Evolutionary conservation across 2,888 invertebrate species (phyloP), one percentile per base, ranked within the genome.

Genomic region (Tigriopus californicus): DNA sequence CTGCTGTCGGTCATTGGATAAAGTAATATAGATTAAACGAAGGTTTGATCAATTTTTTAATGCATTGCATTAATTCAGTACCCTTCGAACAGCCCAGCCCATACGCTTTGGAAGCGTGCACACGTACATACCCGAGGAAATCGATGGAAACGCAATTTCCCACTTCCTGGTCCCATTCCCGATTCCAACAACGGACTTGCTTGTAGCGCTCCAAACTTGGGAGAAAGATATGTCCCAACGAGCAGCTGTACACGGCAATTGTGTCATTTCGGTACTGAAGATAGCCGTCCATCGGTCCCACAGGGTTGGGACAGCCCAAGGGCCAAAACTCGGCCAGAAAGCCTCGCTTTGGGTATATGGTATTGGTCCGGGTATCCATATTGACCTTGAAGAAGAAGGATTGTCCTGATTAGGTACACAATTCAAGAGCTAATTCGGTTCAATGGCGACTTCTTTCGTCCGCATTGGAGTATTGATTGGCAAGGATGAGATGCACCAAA

Each of bases 321-420:
- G 52, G 52, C 52, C 52, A 51, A 24, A 24, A 51, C 24, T 51
- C 52, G 15, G 52, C 52, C 13, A 51, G 22, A 51, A 51, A 15
- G 15, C 52, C 52, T 15, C 52, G 52, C 15, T 25, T 20, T 10
- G 52, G 25, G 24, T 22, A 25, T 12, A 51, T 51, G 8, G 22
- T 15, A 15, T 25, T 3, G 4, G 22, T 25, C 22, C 25, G 15
- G 10, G 18, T 51, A 15, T 51, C 24, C 22, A 51, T 22, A 11
- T 8, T 20, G 13, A 51, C 33, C 52, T 51, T 15, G 22, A 51
- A 22, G 12, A 1, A 51, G 44, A 18, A 51, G 15, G 33, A 20
- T 11, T 4, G 1, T 5, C 20, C 22, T 51, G 1, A 20, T 22
- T 51, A 51, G 52, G 12, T 8, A 3, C 8, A 33, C 33, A 33